Evolutionary conservation across 2,797 vertebrate genomes (phyloP).

Genomic region (Macroramphosus scolopax): DNA sequence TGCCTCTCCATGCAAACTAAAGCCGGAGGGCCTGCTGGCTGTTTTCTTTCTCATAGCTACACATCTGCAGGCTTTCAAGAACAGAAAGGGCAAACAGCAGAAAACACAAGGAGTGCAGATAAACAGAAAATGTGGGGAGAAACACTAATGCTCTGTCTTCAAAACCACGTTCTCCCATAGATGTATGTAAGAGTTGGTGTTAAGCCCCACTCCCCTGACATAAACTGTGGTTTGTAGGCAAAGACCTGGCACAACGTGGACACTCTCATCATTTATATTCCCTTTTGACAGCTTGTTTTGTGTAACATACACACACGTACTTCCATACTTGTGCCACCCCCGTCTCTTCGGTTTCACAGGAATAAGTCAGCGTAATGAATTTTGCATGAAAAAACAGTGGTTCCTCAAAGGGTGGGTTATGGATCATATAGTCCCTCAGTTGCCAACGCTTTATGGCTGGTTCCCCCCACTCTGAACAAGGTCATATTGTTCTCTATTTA

Average conservation of each 20-base stretch:
- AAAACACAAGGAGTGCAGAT: constrained; percentile 32
- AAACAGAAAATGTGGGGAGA: constrained; percentile 26
- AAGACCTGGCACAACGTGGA: constrained; percentile 60
- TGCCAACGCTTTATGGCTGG: constrained; percentile 46
- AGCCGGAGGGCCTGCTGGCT: constrained; percentile 58
- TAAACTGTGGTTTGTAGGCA: constrained; percentile 63
- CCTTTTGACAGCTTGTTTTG: constrained; percentile 69
- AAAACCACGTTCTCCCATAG: constrained; percentile 43
- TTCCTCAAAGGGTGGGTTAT: constrained; percentile 53
- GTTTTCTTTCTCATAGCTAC: constrained; percentile 70
- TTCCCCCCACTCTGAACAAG: constrained; percentile 53
- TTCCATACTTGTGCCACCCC: constrained; percentile 46
- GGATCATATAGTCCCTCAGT: constrained; percentile 61
- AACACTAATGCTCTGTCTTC: constrained; percentile 36
- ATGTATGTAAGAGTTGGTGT: constrained; percentile 43
- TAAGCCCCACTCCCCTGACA: constrained; percentile 38
- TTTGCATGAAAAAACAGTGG: constrained; percentile 59
- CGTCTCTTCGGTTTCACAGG: constrained; percentile 53
- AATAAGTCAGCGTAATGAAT: constrained; percentile 66
- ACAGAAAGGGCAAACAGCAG: constrained; percentile 47
- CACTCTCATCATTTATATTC: constrained; percentile 62
- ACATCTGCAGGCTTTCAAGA: constrained; percentile 60
- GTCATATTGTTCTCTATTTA: constrained; percentile 65
- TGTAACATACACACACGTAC: constrained; percentile 54
- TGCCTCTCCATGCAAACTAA: constrained; percentile 62